Evolutionary conservation across 2,113 vertebrate species (phyloP).

Genomic region (Aleadryas rufinucha): DNA sequence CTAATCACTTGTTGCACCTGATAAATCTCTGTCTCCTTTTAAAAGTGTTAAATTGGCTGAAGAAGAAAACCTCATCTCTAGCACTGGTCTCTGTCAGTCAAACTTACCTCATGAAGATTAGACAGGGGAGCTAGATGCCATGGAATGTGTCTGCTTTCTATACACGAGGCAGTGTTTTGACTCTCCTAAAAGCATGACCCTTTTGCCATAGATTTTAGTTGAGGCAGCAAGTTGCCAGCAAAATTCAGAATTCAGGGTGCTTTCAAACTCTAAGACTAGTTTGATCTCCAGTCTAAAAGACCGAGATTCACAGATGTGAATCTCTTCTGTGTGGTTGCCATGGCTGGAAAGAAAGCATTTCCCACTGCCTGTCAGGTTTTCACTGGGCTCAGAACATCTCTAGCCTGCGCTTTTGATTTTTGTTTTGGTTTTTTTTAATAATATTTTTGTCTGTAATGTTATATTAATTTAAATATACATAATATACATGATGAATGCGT

Average conservation of each 20-base stretch:
- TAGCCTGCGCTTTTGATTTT: neutral
- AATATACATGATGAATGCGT: neutral
- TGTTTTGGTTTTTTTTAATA: rapidly evolving
- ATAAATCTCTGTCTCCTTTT: neutral
- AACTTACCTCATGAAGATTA: neutral
- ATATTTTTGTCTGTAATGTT: neutral
- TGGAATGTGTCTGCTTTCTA: neutral
- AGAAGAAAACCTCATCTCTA: neutral
- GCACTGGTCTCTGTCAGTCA: neutral
- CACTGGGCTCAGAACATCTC: neutral
- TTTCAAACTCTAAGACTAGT: neutral
- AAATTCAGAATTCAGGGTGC: neutral
- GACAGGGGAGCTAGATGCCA: neutral
- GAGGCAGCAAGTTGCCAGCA: neutral
- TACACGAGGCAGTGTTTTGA: neutral
- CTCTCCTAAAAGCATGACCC: neutral
- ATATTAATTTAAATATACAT: neutral
- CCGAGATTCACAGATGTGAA: neutral
- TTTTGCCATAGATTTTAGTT: neutral
- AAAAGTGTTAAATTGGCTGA: neutral
- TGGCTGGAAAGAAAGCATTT: neutral
- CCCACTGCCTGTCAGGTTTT: neutral
- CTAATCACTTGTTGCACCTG: neutral
- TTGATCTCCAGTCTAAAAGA: neutral
- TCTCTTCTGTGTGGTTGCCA: neutral